Evolutionary conservation across 2,888 invertebrate genomes (phyloP).

Genomic region (Pteria penguin): DNA sequence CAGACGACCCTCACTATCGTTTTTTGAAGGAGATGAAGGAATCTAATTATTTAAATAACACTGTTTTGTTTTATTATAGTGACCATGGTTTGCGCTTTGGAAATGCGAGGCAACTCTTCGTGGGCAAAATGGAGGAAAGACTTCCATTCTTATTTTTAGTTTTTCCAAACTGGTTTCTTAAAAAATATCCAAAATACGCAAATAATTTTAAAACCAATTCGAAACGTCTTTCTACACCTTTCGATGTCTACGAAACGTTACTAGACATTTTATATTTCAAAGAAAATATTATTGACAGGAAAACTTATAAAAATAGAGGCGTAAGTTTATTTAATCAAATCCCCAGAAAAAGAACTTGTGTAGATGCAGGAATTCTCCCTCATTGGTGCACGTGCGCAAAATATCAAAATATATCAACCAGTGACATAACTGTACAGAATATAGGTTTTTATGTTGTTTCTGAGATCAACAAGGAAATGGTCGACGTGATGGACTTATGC

Average conservation of each 20-base stretch:
- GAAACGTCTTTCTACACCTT: slow-evolving; percentile 87
- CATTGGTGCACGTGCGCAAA: slow-evolving; percentile 42
- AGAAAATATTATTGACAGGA: slow-evolving; percentile 9
- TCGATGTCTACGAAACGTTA: slow-evolving; percentile 90
- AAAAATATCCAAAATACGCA: slow-evolving; percentile 84
- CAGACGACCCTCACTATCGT: slow-evolving; percentile 85
- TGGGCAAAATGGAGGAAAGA: slow-evolving; percentile 89
- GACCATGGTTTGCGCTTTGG: slow-evolving; percentile 96
- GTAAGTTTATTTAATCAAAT: slow-evolving; percentile 32
- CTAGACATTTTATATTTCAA: slow-evolving; percentile 82
- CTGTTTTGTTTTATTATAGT: slow-evolving; percentile 83
- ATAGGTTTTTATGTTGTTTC: slow-evolving; percentile 14
- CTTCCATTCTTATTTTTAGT: slow-evolving; percentile 89
- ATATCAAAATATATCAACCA: slow-evolving; percentile 3
- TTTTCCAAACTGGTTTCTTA: slow-evolving; percentile 87
- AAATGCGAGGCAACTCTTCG: slow-evolving; percentile 88
- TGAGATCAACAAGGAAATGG: slow-evolving; percentile 21
- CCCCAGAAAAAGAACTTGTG: slow-evolving; percentile 28
- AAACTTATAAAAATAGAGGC: slow-evolving; percentile 13
- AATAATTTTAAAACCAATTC: slow-evolving; percentile 85
- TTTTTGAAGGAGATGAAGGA: slow-evolving; percentile 82
- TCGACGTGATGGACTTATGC: slow-evolving; percentile 10
- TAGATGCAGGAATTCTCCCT: slow-evolving; percentile 32
- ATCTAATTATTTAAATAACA: slow-evolving; percentile 59
- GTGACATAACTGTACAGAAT: slow-evolving; percentile 9